Evolutionary conservation across 2,113 vertebrate genomes (phyloP), one percentile per base, ranked within the genome.

Genomic region (Catharus fuscescens): DNA sequence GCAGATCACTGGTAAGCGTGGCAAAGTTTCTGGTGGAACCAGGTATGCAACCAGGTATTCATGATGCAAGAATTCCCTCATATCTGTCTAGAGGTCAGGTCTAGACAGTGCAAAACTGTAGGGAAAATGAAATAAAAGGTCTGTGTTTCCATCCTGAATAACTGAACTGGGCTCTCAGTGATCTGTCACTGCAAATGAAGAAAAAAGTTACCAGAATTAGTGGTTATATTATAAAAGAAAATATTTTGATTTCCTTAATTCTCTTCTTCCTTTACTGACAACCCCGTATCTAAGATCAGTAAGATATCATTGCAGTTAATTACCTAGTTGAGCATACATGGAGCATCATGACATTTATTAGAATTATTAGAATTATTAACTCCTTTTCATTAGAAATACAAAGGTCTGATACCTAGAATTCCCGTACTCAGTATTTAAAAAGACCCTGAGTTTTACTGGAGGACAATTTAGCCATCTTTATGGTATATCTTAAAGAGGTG

Each of bases 241-340:
- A 60, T 32, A 3, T 57, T 78, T 79, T 1, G 0, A 2, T 65
- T 80, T 6, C 1, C 4, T 90, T 81, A 4, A 52, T 38, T 32
- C 3, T 69, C 14, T 50, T 66, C 16, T 38, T 92, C 29, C 10
- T 59, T 95, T 76, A 83, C 25, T 50, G 32, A 54, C 9, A 80
- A 8, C 4, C 9, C 3, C 9, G 72, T 29, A 38, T 32, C 9
- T 36, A 61, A 60, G 10, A 91, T 45, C 10, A 20, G 44, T 32
- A 60, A 47, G n/a, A 60, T 29, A 67, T 20, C 11, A 13, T 31
- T 71, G 38, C 21, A 70, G 20, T 32, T 88, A 62, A 57, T 69
- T 14, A 70, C 5, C 7, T 16, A 32, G 4, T 53, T 85, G 42
- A 48, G 47, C 19, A 34, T 16, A 52, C 12, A 45, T 14, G 9